A percentile compares a stretch with the other conserved stretches of the same genome.
Evolutionary conservation across 2,113 vertebrate species (phyloP).

Genomic region (Hemiprocne comata): DNA sequence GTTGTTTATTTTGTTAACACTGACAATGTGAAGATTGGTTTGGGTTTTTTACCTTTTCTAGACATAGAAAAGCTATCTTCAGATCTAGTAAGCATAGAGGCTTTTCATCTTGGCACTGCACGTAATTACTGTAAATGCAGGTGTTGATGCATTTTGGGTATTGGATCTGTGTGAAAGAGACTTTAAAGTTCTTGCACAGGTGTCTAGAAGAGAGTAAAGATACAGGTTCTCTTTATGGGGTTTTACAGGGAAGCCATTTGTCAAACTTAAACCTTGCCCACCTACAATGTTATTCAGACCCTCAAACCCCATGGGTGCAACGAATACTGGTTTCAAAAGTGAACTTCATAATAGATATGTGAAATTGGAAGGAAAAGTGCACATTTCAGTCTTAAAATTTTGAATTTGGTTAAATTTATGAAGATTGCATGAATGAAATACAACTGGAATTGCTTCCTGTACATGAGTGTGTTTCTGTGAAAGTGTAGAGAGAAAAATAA

Average conservation of each 20-base stretch:
- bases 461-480: fast-evolving
- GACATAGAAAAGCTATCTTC: neutral
- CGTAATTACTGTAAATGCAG: neutral
- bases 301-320: neutral
- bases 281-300: neutral
- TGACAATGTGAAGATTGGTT: neutral
- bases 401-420: neutral
- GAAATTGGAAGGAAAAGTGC: neutral
- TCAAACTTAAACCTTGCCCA: neutral
- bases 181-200: neutral
- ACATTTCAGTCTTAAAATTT: neutral
- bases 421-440: neutral
- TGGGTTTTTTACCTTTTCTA: neutral
- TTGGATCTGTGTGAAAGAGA: neutral
- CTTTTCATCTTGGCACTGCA: neutral
- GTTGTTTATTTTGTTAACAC: neutral
- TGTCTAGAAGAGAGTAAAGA: neutral
- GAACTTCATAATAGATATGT: neutral
- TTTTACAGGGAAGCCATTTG: neutral
- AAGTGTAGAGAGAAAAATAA: neutral
- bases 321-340: neutral
- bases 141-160: neutral
- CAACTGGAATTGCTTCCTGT: neutral
- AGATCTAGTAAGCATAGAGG: neutral
- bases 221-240: neutral